Base-by-base conservation (phyloP, 2,113 vertebrate genomes). In the Epinephelus moara region DNA sequence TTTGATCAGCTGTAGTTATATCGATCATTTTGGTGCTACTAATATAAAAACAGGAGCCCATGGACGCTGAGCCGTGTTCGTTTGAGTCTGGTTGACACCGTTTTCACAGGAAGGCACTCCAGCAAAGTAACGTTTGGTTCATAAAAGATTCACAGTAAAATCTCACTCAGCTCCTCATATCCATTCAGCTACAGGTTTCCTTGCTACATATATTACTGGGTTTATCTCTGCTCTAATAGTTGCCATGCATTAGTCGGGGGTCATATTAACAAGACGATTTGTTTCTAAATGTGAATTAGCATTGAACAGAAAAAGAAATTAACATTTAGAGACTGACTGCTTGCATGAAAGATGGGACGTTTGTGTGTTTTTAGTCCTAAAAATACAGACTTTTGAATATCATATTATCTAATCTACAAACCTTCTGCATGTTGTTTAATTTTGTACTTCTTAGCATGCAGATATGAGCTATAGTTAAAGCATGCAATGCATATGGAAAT, bases 51-150 rank as follows among this genome's bases (percentile, higher is more conserved):
- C 12, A 59, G 45, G 47, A 74, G 63, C 56, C 70, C 18, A 14
- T 53, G 75, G 52, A 68, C 30, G 40, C 30, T 27, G 14, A 11
- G 52, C 62, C 59, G 60, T 63, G 81, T 75, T 78, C 18, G 45
- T 56, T 30, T n/a, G 49, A 77, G 56, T 84, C 55, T 75, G 71
- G 55, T 63, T 49, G 79, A 50, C 69, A 81, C 57, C 2, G 61
- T 81, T 82, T 86, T 68, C 78, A 87, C 69, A 81, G 62, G 53
- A 94, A 93, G 92, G 92, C 94, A 93, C 92, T 91, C 85, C 52
- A 89, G 87, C 80, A 86, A 76, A 85, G 84, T 78, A 33, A 87
- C 10, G 50, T 81, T 91, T 84, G 86, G 86, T 91, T 89, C 71
- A 77, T 80, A 10, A 86, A 89, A 70, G 62, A 88, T 80, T 91